phyloP scores from a whole-genome alignment of 2,888 invertebrate genomes.

The Drosophila anceps region DNA sequence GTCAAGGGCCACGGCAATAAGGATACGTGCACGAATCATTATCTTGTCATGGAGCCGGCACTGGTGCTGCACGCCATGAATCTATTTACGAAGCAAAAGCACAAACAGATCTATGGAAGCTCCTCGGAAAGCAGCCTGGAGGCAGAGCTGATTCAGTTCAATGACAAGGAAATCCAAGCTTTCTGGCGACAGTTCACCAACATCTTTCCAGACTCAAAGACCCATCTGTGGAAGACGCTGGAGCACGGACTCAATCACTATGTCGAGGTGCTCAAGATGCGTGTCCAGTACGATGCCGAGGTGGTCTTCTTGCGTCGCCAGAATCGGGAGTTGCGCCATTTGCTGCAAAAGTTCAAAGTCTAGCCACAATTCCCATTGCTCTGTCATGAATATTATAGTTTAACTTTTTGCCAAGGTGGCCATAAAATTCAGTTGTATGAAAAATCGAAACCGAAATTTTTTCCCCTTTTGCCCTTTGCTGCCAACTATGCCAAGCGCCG shows the following conservation, averaged over 20 bases:
- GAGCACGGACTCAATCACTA: conserved; percentile 85
- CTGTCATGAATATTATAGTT: not conserved
- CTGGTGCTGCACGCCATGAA: conserved; percentile 87
- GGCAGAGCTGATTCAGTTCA: conserved; percentile 56
- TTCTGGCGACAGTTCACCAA: conserved; percentile 90
- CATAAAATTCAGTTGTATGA: conserved; percentile 41
- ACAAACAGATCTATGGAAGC: conserved; percentile 56
- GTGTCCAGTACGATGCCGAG: conserved; percentile 89
- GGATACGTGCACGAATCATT: conserved; percentile 86
- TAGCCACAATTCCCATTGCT: conserved; percentile 12
- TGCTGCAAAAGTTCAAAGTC: conserved; percentile 87
- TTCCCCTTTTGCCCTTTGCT: not conserved
- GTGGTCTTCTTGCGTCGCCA: conserved; percentile 88
- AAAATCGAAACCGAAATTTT: not conserved
- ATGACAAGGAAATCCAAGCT: conserved; percentile 86
- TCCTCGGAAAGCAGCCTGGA: conserved; percentile 42
- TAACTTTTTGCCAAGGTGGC: conserved; percentile 1
- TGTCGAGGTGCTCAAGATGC: conserved; percentile 86
- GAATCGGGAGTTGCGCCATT: conserved; percentile 89
- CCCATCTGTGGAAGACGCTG: conserved; percentile 88
- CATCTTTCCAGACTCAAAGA: conserved; percentile 88
- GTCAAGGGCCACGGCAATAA: conserved; percentile 1
- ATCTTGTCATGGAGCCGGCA: conserved; percentile 89
- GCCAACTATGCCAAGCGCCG: not conserved
- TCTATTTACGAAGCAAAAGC: conserved; percentile 56